Base-by-base conservation (phyloP, 1,140 invertebrate genomes). In the Asbolus verrucosus region DNA sequence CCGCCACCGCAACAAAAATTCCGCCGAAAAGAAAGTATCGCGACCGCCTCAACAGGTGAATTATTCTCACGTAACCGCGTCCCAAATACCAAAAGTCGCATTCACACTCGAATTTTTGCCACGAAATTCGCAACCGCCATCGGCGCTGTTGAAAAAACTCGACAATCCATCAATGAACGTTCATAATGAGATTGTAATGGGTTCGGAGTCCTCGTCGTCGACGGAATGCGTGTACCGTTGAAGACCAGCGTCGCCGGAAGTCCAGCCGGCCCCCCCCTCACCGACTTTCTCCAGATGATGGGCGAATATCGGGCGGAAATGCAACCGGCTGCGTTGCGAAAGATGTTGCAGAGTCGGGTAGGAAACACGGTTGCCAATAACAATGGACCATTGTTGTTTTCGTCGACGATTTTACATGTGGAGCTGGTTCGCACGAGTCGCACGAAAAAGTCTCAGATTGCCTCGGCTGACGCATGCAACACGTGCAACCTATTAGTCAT, bases 151-250 rank as follows among this genome's bases (percentile, higher is more conserved):
- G 9, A 30, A 30, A 30, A 4, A 30, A 30, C 9, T 5, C 27
- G 27, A 30, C 4, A 30, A 30, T 11, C 33, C 33, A 36, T 36
- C 33, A 11, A 50, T 50, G 43, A 50, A 50, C 13, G 43, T 9
- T 14, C 18, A 14, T 50, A 50, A 50, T 50, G 43, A 50, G 43
- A n/a, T 50, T 50, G 43, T 50, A 50, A 50, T 50, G 19, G 43
- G 43, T 50, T 19, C 19, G 19, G 43, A 50, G 43, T 9, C 43
- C 43, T 50, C 13, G 43, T 18, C 43, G 21, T 50, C 43, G 21
- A 50, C 21, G 43, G 43, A 50, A 50, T 50, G 43, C 8, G 8
- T 19, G 43, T 50, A 50, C 43, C 18, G 43, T 50, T 50, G 16
- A 50, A 50, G 33, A 50, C 6, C 33, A 36, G 6, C 33, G 33